Base-by-base conservation (phyloP, 1,140 invertebrate species). In the Procambarus virginalis region DNA sequence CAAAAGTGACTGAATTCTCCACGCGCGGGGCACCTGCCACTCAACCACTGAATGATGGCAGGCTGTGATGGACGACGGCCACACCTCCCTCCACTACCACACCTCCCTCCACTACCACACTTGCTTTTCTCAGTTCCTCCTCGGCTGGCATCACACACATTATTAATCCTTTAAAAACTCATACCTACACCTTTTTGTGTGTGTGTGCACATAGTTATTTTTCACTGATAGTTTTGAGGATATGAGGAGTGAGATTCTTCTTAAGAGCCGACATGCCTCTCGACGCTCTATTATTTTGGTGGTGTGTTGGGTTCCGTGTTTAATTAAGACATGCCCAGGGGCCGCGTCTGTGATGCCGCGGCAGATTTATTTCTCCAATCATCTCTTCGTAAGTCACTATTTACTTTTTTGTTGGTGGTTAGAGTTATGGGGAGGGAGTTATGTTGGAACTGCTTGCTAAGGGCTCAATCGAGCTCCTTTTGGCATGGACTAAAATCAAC, bases 341-440 rank as follows among this genome's bases (percentile, higher is more conserved):
- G n/a, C 34, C 22, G 68, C 68, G 14, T 34, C 2, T 34, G 14
- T 6, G 5, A 34, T 73, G 34, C 20, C 68, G 22, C 22, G 6
- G 20, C n/a, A 0, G 6, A 34, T 73, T 73, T 73, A 34, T 73
- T 73, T 73, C n/a, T 34, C 1, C 68, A 73, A 4, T 73, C 34
- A 73, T 73, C 68, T 73, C 68, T 34, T 34, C 64, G 1, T 17
- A 34, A n/a, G 22, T 73, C 22, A 8, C n/a, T 70, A 70, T 70
- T 73, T 58, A 80, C 78, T 4, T 55, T 60, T 80, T 80, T 80
- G 22, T 48, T 55, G 51, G 46, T 68, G 22, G 58, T 45, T n/a
- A 48, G 46, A 78, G 6, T 49, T 49, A 55, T 48, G 49, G 46
- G 46, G 20, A 4, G 22, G 2, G 76, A 78, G 17, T 78, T 2